Evolutionary conservation across 2,888 invertebrate genomes (phyloP).

Genomic region (Lepeophtheirus nordmannii): DNA sequence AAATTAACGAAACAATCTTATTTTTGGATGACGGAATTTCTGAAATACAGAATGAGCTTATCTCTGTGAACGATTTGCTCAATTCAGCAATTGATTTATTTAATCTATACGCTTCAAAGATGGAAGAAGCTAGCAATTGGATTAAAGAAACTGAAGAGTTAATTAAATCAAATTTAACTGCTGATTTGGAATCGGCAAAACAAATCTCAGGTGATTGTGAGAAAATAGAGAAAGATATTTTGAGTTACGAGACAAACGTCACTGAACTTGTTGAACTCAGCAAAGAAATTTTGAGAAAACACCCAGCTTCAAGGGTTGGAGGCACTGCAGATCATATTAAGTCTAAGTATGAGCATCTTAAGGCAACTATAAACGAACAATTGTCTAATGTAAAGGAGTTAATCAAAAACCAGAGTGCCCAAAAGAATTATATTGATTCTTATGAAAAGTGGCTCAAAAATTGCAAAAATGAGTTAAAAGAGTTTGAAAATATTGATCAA

Average conservation of each 20-base stretch:
- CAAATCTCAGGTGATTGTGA: constrained; percentile 1
- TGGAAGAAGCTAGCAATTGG: constrained; percentile 58
- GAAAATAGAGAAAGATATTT: constrained; percentile 47
- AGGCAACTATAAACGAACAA: constrained; percentile 52
- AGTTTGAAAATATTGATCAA: constrained; percentile 46
- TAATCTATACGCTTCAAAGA: constrained; percentile 59
- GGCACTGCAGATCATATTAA: constrained; percentile 64
- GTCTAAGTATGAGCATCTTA: constrained; percentile 55
- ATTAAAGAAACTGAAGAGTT: constrained; percentile 60
- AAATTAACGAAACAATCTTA: constrained; percentile 51
- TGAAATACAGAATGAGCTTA: constrained; percentile 49
- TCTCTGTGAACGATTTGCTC: constrained; percentile 50
- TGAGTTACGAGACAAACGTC: constrained; percentile 49
- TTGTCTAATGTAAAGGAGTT: constrained; percentile 55
- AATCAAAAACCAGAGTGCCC: constrained; percentile 51
- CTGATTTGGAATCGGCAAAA: background rate
- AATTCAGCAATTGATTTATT: constrained; percentile 57
- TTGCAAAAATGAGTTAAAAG: constrained; percentile 53
- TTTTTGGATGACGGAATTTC: constrained; percentile 54
- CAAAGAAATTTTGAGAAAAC: constrained; percentile 53
- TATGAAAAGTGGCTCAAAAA: constrained; percentile 63
- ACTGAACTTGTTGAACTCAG: constrained; percentile 50
- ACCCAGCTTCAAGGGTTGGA: constrained; percentile 64
- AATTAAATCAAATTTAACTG: constrained; percentile 39
- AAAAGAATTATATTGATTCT: constrained; percentile 47